Conservation (phyloP, 2,888 invertebrate species). For the Euphydryas editha region DNA sequence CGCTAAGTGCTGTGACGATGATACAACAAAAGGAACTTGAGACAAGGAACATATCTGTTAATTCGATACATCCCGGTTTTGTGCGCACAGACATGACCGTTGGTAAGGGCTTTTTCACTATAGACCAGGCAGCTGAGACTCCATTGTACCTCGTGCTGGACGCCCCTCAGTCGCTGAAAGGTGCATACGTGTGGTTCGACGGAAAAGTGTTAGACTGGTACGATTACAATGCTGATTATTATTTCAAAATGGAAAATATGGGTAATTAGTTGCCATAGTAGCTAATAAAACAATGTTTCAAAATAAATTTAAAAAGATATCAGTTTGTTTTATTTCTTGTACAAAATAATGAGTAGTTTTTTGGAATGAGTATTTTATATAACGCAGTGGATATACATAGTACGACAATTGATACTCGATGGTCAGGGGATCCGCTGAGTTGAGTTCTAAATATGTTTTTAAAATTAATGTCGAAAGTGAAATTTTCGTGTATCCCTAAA, state of each 20-base stretch:
- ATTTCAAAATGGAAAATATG: constrained; percentile 9
- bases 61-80: constrained; percentile 88
- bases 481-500: too few relatives aligned
- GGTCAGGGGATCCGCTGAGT: too few relatives aligned
- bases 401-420: too few relatives aligned
- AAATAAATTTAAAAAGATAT: too few relatives aligned
- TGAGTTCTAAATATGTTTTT: too few relatives aligned
- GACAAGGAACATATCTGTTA: constrained; percentile 82
- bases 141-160: constrained; percentile 81
- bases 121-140: constrained; percentile 80
- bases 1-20: constrained; percentile 86
- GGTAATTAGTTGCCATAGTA: too few relatives aligned
- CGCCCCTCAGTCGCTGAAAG: constrained; percentile 73
- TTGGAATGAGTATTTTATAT: too few relatives aligned
- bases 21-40: constrained; percentile 86
- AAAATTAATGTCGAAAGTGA: too few relatives aligned
- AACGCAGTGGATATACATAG: too few relatives aligned
- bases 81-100: constrained; percentile 90
- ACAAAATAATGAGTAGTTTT: too few relatives aligned
- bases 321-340: too few relatives aligned
- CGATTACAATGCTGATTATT: constrained; percentile 29
- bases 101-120: constrained; percentile 81
- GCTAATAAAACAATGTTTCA: too few relatives aligned
- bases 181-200: constrained; percentile 82
- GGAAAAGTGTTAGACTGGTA: constrained; percentile 75